Evolutionary conservation across 2,888 invertebrate species (phyloP).

Genomic region (Malachius bipustulatus): DNA sequence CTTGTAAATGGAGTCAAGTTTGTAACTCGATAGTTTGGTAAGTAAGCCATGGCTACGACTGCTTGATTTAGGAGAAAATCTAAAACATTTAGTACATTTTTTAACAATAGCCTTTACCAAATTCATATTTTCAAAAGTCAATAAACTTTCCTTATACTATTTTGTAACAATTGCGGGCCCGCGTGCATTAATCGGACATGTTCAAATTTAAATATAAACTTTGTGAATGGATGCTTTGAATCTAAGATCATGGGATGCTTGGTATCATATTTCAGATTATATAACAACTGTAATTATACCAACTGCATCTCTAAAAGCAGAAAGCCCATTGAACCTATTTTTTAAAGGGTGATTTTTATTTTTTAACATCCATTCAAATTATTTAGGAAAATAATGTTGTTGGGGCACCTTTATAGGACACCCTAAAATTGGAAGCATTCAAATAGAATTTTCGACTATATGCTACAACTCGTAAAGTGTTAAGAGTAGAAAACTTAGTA

Average conservation of each 20-base stretch:
- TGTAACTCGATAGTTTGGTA: not conserved
- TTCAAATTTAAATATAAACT: constrained; percentile 3
- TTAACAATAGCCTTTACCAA: constrained; percentile 3
- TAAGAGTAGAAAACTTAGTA: constrained; percentile 6
- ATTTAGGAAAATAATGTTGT: not conserved
- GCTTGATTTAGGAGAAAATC: not conserved
- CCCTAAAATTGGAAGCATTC: not conserved
- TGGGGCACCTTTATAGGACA: not conserved
- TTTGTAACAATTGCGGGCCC: no score
- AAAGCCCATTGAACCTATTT: constrained; percentile 1
- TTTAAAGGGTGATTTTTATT: not conserved
- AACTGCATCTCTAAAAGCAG: not conserved
- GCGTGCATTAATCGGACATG: constrained; percentile 3
- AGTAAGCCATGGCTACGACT: not conserved
- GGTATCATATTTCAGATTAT: not conserved
- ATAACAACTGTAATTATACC: not conserved
- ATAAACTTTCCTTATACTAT: no score
- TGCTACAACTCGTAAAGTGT: constrained; percentile 5
- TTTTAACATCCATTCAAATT: not conserved
- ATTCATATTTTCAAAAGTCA: not conserved
- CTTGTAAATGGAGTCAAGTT: not conserved
- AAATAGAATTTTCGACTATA: no score
- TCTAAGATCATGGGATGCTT: constrained; percentile 2
- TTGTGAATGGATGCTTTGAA: constrained; percentile 3
- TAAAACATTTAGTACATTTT: constrained; percentile 4